Evolutionary conservation across 2,888 invertebrate species (phyloP), one percentile per base, ranked within the genome.

Genomic region (Drosophila cognata): DNA sequence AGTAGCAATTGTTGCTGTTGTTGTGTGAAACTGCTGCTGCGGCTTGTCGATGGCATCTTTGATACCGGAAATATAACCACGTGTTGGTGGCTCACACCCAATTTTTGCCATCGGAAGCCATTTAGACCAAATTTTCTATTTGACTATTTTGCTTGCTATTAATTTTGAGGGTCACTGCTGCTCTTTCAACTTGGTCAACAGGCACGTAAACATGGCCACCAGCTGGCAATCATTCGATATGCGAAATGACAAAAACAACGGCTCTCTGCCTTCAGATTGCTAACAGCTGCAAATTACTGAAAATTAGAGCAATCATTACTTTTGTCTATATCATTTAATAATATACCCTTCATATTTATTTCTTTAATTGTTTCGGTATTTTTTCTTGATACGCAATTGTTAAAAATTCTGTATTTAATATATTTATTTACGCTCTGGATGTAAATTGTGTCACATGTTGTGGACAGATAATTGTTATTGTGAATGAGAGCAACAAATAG

Each of bases 121-220:
- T 25, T 43, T 50, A 21, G 43, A 31, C 57, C 66, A 41, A 38
- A 67, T 53, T 61, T 78, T 56, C 35, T 31, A 16, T 41, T 41
- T 57, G 28, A 5, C 11, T 36, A 43, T 48, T 43, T 57, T 56
- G 28, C 29, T 33, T 56, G 55, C 25, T 36, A 28, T 38, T 28
- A 13, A 13, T 55, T 38, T 38, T 36, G 25, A 18, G 6, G 4
- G 10, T 36, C 51, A 13, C 11, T 25, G 25, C 11, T 38, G 28
- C 41, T 28, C 35, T 55, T 31, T 60, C 60, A 43, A 58, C 16
- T 66, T 55, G 78, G 74, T 43, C 65, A 35, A n/a, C 28, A 43
- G 46, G 58, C 82, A 83, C 82, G 89, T 83, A 81, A 82, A 64
- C 71, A 71, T 71, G 75, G 67, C 48, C 48, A 60, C 28, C 71